These are phyloP conservation scores for Coreoperca whiteheadi DNA, from an alignment of 2,113 vertebrate genomes.

Conservation along the genomic window DNA sequence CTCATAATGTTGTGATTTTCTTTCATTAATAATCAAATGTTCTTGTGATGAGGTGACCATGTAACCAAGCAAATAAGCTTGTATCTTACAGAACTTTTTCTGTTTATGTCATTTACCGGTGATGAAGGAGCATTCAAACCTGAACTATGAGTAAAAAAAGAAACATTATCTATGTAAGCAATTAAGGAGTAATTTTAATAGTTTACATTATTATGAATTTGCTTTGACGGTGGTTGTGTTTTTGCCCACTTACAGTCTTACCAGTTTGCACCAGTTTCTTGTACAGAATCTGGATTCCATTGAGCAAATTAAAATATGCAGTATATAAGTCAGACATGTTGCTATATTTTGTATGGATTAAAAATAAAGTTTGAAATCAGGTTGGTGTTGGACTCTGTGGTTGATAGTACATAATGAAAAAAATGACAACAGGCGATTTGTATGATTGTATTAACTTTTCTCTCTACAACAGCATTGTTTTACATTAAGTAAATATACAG, in stretches of 20 bases:
- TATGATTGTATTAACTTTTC: conserved; percentile 10
- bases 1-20: conserved; percentile 5
- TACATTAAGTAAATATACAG: conserved; percentile 35
- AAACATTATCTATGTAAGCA: background rate
- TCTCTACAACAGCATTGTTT: conserved; percentile 21
- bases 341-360: conserved; percentile 44
- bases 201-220: background rate
- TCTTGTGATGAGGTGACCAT: background rate
- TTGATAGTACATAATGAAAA: background rate
- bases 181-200: background rate
- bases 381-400: background rate
- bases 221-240: background rate
- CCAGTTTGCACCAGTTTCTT: background rate
- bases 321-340: background rate
- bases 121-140: conserved; percentile 26
- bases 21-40: background rate
- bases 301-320: background rate
- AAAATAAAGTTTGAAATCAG: conserved; percentile 38
- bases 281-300: background rate
- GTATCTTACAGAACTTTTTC: background rate
- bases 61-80: background rate
- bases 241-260: background rate
- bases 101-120: background rate
- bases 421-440: background rate
- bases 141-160: conserved; percentile 9